phyloP scores from a whole-genome alignment of 2,888 invertebrate genomes.

The Eubasilissa splendida region DNA sequence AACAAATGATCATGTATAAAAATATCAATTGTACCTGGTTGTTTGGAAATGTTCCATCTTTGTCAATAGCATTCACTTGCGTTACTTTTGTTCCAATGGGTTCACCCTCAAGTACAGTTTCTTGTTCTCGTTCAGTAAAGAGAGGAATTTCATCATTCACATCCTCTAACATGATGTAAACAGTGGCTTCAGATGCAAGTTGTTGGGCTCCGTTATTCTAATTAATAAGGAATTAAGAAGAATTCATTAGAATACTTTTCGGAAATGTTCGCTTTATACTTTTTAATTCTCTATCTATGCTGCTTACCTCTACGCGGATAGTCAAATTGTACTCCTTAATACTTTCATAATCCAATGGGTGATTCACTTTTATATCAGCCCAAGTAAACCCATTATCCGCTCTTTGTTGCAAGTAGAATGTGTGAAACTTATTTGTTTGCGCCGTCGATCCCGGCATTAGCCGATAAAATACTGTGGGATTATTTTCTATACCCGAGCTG shows the following conservation, averaged over 20 bases:
- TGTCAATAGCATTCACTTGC: constrained; percentile 96
- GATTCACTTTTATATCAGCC: constrained; percentile 97
- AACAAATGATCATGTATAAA: too few species aligned
- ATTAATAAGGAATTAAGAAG: background rate
- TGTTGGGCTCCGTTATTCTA: constrained; percentile 97
- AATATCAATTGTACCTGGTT: constrained; percentile 80
- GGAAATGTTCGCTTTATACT: background rate
- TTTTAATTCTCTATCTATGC: background rate
- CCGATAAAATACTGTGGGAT: constrained; percentile 95
- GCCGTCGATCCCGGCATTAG: constrained; percentile 96
- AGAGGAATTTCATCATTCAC: constrained; percentile 98
- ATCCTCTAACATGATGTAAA: constrained; percentile 94
- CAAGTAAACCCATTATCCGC: constrained; percentile 93
- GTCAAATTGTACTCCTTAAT: constrained; percentile 97
- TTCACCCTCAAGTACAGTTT: constrained; percentile 95
- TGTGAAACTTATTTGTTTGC: constrained; percentile 96
- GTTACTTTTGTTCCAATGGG: constrained; percentile 96
- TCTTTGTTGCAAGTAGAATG: constrained; percentile 95
- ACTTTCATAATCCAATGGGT: constrained; percentile 94
- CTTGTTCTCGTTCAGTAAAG: constrained; percentile 95
- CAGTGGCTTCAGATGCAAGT: constrained; percentile 94
- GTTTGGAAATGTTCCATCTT: constrained; percentile 95
- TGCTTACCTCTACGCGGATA: constrained; percentile 91
- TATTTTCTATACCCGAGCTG: constrained; percentile 97
- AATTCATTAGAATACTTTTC: background rate